Conservation (phyloP, 2,797 vertebrate genomes). For the Thamnophis elegans region DNA sequence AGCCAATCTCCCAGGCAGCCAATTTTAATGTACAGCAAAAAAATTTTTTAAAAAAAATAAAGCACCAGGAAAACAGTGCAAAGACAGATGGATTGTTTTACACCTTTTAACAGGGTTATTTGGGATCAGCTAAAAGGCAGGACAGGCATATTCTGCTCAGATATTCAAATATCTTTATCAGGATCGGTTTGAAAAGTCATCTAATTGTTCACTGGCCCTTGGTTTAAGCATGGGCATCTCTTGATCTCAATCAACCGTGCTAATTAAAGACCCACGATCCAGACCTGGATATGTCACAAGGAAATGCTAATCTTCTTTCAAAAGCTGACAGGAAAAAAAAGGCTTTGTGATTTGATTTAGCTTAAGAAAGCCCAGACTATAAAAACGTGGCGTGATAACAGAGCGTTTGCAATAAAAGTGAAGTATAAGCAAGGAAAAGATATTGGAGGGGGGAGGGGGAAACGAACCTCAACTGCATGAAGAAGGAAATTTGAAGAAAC, state of each 20-base stretch:
- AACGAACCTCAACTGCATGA: not conserved
- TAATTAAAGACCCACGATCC: not conserved
- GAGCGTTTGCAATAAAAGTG: not conserved
- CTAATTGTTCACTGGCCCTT: not conserved
- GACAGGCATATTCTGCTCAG: not conserved
- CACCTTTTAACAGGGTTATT: not conserved
- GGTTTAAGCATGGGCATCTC: not conserved
- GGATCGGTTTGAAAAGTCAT: not conserved
- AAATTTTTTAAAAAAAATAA: not conserved
- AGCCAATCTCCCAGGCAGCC: conserved; percentile 25
- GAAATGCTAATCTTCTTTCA: not conserved
- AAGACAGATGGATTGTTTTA: not conserved
- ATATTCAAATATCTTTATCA: too few relatives aligned
- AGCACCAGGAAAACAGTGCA: not conserved
- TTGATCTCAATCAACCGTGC: not conserved
- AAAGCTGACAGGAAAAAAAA: not conserved
- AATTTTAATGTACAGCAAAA: not conserved
- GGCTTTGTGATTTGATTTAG: not conserved
- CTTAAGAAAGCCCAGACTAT: not conserved
- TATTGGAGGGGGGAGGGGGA: not conserved
- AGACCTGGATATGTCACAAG: not conserved
- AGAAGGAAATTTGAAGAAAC: not conserved
- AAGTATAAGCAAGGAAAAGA: not conserved
- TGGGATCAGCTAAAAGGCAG: too few relatives aligned
- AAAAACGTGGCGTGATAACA: not conserved